phyloP scores from a whole-genome alignment of 2,797 vertebrate species.

The Pangasius larnaudii region DNA sequence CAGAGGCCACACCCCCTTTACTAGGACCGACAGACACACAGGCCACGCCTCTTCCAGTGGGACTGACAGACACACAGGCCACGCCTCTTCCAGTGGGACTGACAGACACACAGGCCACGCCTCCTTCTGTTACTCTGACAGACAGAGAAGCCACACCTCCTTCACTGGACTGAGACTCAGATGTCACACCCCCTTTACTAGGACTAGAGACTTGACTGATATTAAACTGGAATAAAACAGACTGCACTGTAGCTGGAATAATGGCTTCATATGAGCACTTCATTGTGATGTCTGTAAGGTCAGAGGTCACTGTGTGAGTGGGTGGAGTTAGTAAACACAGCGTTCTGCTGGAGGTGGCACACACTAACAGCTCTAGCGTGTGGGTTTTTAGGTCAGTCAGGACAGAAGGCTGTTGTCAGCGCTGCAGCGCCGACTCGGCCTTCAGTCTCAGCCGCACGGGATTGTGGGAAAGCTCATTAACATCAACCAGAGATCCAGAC shows the following conservation, averaged over 20 bases:
- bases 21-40: not conserved
- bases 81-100: not conserved
- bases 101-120: not conserved
- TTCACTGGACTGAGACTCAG: not conserved
- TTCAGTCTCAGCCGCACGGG: not conserved
- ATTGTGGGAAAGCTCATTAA: not conserved
- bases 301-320: not conserved
- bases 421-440: not conserved
- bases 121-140: not conserved
- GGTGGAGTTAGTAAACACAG: constrained; percentile 13
- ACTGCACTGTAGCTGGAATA: not conserved
- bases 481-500: not conserved
- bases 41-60: not conserved
- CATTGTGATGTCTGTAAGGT: not conserved
- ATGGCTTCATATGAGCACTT: not conserved
- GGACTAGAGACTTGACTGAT: not conserved
- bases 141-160: not conserved
- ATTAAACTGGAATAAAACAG: not conserved
- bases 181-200: not conserved
- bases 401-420: not conserved
- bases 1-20: not conserved
- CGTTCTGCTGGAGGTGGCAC: not conserved
- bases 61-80: not conserved
- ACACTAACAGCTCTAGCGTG: not conserved
- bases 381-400: not conserved